Base-by-base conservation (phyloP, 1,140 invertebrate species). In the Oscheius sp. region DNA sequence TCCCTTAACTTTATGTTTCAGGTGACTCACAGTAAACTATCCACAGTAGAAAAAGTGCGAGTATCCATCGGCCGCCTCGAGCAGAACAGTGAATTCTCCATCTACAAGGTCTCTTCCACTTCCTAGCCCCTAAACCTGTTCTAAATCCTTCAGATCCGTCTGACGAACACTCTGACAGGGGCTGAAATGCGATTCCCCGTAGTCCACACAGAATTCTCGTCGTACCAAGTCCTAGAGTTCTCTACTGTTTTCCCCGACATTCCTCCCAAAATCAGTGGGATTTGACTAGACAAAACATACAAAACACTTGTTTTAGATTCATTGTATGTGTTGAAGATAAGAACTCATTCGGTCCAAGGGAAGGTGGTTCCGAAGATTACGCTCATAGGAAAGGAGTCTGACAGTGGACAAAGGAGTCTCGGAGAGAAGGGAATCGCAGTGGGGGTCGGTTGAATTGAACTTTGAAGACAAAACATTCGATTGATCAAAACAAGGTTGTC, bases 231-330 rank as follows among this genome's bases (percentile, higher is more conserved):
- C 32, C 31, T 29, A 18, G 61, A 63, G 61, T 63, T 63, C 32
- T 7, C 61, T 10, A 38, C 61, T 10, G 61, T 63, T 26, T 26
- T 36, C 7, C 61, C 61, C 13, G 61, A 63, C 61, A 38, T 63
- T 7, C 61, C 61, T 63, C 61, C 61, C 7, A 63, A 63, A 34
- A 36, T n/a, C 28, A 63, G 61, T 63, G 35, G 35, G 10, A 32
- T 35, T 32, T n/a, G 7, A 32, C 31, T 10, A n/a, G 7, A 36
- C 15, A 38, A 34, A 10, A 63, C 18, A 45, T 45, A 15, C 0
- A 45, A 23, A 32, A n/a, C 23, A 13, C 15, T 10, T 36, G 15
- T 7, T 36, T 34, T 42, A 63, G 61, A 13, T 32, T 36, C 36
- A 13, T 42, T 18, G 18, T 63, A 63, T 32, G 18, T 26, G 15